Base-by-base conservation (phyloP, 1,140 invertebrate species). In the Oedothorax gibbosus region DNA sequence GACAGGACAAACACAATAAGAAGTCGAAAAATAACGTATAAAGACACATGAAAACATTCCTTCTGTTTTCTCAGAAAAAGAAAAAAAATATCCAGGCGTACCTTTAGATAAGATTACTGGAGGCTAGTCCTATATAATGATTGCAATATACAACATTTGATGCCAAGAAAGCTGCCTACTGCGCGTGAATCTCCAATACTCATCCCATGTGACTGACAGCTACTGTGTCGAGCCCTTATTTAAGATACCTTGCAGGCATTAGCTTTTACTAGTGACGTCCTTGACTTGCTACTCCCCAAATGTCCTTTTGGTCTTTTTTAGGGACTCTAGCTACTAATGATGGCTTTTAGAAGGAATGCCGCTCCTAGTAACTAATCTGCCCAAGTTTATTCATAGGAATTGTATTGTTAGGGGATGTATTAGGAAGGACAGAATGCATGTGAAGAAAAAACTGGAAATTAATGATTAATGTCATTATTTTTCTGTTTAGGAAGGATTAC, bases 231-330 rank as follows among this genome's bases (percentile, higher is more conserved):
- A 51, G 49, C 14, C 49, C 75, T 51, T 77, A 64, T 65, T 77
- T 77, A 62, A 77, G 65, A 62, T 64, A 65, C n/a, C 75, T 64
- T 18, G 35, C 21, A 77, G 60, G 60, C 75, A 77, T 77, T 64
- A 65, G 57, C 60, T 65, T 77, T 65, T 56, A 49, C 53, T 73
- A 50, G 9, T 51, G 56, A 50, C 73, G n/a, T 76, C 57, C 50
- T 76, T 76, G 73, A 18, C 64, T 76, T 60, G 35, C 64, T 64
- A 20, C 56, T 51, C 75, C 18, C 65, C 10, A 50, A 49, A 64
- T 77, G 60, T 53, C 60, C 57, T 77, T 65, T 65, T 53, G 18
- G 60, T 50, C 35, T 35, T 35, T 65, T 35, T 64, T 64, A 18
- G 49, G 49, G 35, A 20, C 53, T 65, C 7, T 49, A 50, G n/a